Conservation (phyloP, 2,888 invertebrate species). For the Limnephilus marmoratus region DNA sequence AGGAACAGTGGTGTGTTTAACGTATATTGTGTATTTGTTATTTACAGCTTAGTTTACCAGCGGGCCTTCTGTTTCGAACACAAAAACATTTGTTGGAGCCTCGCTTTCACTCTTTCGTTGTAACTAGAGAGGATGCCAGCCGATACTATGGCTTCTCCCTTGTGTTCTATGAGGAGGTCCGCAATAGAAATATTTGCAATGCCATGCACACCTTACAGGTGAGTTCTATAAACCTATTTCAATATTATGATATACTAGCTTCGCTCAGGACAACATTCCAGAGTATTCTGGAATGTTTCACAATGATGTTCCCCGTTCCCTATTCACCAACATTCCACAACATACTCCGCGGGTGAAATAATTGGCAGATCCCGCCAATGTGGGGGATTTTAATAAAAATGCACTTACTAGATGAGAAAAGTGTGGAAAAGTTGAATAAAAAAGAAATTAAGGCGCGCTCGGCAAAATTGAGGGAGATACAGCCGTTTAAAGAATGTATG, state of each 20-base stretch:
- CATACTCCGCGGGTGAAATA: too few species aligned
- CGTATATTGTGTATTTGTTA: slow-evolving; percentile 57
- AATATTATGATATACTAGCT: background rate
- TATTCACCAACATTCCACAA: too few species aligned
- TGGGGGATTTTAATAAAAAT: too few species aligned
- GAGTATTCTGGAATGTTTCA: too few species aligned
- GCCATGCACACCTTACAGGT: slow-evolving; percentile 97
- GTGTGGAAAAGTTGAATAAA: too few species aligned
- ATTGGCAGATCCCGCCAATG: too few species aligned
- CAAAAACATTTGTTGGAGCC: slow-evolving; percentile 93
- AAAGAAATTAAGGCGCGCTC: too few species aligned
- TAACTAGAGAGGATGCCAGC: slow-evolving; percentile 97
- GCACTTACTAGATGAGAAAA: too few species aligned
- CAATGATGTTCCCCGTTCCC: too few species aligned
- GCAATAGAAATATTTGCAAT: slow-evolving; percentile 93
- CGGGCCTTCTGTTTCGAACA: slow-evolving; percentile 95
- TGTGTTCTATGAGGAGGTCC: slow-evolving; percentile 97
- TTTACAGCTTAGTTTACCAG: slow-evolving; percentile 93
- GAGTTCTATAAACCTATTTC: slow-evolving; percentile 65
- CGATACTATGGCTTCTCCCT: slow-evolving; percentile 96
- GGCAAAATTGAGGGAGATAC: too few species aligned
- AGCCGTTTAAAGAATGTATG: too few species aligned
- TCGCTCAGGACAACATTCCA: background rate
- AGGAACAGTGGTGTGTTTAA: background rate
- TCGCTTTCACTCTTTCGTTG: slow-evolving; percentile 96